Conservation (phyloP, 2,888 invertebrate genomes). For the Strigamia crassipes region DNA sequence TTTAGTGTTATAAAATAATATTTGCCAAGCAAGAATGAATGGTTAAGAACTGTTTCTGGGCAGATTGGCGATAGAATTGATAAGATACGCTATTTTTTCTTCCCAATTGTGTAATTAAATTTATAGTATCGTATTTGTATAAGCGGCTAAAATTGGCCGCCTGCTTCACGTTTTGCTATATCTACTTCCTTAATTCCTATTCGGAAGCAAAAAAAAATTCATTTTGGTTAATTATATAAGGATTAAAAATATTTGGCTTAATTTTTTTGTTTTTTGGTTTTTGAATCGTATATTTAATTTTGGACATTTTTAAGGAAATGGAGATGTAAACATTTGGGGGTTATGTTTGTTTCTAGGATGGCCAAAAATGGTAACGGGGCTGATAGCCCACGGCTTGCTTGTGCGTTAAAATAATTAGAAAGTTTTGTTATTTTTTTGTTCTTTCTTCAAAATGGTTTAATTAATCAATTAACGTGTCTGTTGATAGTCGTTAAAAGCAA, state of each 20-base stretch:
- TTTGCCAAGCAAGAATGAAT: no score
- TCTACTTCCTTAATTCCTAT: constrained; percentile 18
- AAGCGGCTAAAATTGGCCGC: neutral
- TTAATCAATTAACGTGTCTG: neutral
- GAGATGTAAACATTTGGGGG: constrained; percentile 27
- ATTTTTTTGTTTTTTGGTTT: no score
- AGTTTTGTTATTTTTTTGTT: neutral
- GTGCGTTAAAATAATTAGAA: neutral
- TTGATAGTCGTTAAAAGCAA: neutral
- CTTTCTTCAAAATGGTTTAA: neutral
- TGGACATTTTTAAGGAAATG: neutral
- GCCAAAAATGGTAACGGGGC: constrained; percentile 9
- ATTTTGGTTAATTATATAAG: neutral
- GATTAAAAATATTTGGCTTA: neutral
- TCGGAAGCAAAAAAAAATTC: neutral
- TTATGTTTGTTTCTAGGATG: constrained; percentile 8
- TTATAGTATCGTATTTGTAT: constrained; percentile 5
- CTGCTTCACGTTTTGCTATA: neutral
- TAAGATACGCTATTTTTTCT: neutral
- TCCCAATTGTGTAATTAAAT: constrained; percentile 23
- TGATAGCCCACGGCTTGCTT: constrained; percentile 1
- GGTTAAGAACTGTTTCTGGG: neutral
- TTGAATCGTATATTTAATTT: neutral
- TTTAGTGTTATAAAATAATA: neutral
- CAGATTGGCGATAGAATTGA: neutral